phyloP scores from a whole-genome alignment of 2,797 vertebrate species.

The Gastrophryne carolinensis region DNA sequence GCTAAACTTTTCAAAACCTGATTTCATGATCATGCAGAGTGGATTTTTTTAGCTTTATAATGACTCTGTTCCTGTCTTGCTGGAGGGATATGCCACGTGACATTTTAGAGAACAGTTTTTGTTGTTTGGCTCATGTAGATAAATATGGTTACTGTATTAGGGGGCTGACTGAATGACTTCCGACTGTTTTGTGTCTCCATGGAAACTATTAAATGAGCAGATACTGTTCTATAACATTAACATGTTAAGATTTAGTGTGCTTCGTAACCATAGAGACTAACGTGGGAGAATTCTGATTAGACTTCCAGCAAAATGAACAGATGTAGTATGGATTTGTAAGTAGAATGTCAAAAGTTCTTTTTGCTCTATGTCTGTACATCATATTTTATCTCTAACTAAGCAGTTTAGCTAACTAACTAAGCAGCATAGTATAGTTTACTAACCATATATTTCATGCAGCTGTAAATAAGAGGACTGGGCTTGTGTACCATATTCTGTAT shows the following conservation, averaged over 20 bases:
- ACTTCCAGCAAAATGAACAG: background rate
- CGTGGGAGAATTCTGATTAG: background rate
- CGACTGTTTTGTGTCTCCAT: constrained; percentile 40
- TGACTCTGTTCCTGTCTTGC: no score
- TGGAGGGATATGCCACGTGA: no score
- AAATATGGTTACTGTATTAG: constrained; percentile 23
- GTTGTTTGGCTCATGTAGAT: background rate
- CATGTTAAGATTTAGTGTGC: constrained; percentile 12
- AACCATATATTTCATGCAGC: no score
- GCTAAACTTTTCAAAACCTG: no score
- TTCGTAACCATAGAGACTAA: constrained; percentile 28
- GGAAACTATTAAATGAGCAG: constrained; percentile 38
- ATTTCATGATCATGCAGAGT: no score
- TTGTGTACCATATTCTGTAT: background rate
- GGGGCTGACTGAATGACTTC: constrained; percentile 4
- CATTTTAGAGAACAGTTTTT: background rate
- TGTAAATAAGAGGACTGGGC: no score
- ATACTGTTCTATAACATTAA: constrained; percentile 40
- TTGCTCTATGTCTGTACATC: background rate
- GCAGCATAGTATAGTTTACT: background rate
- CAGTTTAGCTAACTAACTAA: background rate
- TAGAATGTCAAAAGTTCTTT: background rate
- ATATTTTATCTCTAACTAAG: background rate
- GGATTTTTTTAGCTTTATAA: no score
- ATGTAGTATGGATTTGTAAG: background rate